Percentiles rank a stretch among this genome's conserved stretches.
Conservation (phyloP, 2,797 vertebrate genomes). For the Chelidonichthys spinosus region DNA sequence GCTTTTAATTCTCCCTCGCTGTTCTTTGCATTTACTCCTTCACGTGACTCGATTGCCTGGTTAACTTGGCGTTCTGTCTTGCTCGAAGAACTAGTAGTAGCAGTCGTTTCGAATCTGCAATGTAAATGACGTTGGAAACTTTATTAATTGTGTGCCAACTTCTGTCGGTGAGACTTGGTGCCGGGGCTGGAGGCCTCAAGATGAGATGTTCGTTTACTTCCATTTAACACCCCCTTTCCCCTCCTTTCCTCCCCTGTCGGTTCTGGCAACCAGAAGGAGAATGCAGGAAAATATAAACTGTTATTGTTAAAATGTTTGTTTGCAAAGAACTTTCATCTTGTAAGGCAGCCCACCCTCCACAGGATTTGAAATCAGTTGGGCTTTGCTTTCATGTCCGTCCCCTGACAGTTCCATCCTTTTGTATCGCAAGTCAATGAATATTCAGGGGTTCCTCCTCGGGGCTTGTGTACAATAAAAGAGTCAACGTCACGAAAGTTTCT, state of each 20-base stretch:
- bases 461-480: slow-evolving; percentile 82
- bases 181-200: slow-evolving; percentile 73
- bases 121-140: slow-evolving; percentile 78
- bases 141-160: slow-evolving; percentile 79
- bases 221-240: slow-evolving; percentile 73
- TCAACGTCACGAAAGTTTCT: slow-evolving; percentile 84
- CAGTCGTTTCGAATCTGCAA: slow-evolving; percentile 71
- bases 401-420: slow-evolving; percentile 84
- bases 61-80: slow-evolving; percentile 37
- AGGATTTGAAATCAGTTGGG: slow-evolving; percentile 83
- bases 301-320: slow-evolving; percentile 90
- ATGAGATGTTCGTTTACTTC: slow-evolving; percentile 81
- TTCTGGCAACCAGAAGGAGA: slow-evolving; percentile 78
- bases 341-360: slow-evolving; percentile 85
- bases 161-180: slow-evolving; percentile 72
- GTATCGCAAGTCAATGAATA: slow-evolving; percentile 85
- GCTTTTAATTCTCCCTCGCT: slow-evolving; percentile 44
- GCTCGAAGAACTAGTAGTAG: slow-evolving; percentile 29
- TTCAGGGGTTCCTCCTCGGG: slow-evolving; percentile 85
- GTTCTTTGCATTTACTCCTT: slow-evolving; percentile 33
- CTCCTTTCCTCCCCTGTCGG: slow-evolving; percentile 62
- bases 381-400: slow-evolving; percentile 87
- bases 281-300: slow-evolving; percentile 83
- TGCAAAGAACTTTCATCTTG: slow-evolving; percentile 89
- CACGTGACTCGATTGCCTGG: slow-evolving; percentile 46